Base-by-base conservation (phyloP, 2,888 invertebrate species). In the Asteroscopus sphinx region DNA sequence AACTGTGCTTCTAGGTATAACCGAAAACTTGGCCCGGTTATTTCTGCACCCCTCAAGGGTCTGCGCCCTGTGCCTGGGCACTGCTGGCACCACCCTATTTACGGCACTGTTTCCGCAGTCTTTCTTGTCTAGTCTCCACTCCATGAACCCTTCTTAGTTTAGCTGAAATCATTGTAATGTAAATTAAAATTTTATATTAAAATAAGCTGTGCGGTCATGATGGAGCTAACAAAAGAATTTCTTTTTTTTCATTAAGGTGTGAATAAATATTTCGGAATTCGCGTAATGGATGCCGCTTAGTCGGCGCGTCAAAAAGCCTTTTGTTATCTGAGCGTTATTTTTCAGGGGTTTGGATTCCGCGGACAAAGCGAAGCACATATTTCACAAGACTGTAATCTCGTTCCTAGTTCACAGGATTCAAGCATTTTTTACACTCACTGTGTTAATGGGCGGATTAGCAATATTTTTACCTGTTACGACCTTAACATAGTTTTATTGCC, bases 271-370 rank as follows among this genome's bases (percentile, higher is more conserved):
- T 86, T 83, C 72, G 77, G 79, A 85, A 83, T 83, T 79, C 76
- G 52, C 73, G 71, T 83, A 85, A 85, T 83, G 80, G 83, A 81
- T 74, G 72, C 66, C 64, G 76, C 75, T 86, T 80, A 84, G 84
- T 79, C 80, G 82, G 68, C 73, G 77, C 83, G 85, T 88, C 86
- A 89, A 88, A 89, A 88, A 87, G 85, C 85, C 87, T 86, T 90
- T 91, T 90, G 91, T 91, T 92, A 91, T 91, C 90, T 86, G 76
- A 66, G 77, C 83, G 90, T 84, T 90, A 90, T 92, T 91, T 92
- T 91, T 90, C 87, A 89, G 86, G 77, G 80, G 82, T 83, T 89
- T 82, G 87, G 85, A 87, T 88, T 86, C 83, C 73, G 79, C 83
- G 83, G 86, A 92, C 91, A 91, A 92, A 92, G 88, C 89, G 89